Evolutionary conservation across 2,797 vertebrate genomes (phyloP), one percentile per base, ranked within the genome.

Genomic region (Thunnus albacares): DNA sequence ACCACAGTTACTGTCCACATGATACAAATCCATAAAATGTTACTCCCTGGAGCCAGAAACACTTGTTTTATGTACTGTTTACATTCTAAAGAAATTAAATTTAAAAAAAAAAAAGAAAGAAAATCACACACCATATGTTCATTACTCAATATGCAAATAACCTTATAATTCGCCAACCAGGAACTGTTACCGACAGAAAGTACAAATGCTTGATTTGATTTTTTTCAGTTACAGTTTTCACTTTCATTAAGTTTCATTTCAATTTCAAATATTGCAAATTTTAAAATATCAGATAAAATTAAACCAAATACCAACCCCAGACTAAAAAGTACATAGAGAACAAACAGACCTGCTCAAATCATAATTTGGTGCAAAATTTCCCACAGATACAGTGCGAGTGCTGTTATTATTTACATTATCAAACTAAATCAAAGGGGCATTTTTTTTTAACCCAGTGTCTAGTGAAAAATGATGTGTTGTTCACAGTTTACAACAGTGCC

Each of bases 361-460:
- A 55, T 43, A 59, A 68, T 4, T 47, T 47, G 5, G 35, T 24
- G 20, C 13, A 11, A 43, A n/a, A 83, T 26, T 30, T 12, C 49
- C 11, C 24, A 35, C 30, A 59, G 38, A 35, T 14, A 35, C 1
- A 60, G 10, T 43, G 45, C 45, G 13, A 77, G 57, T 18, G 41
- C 13, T 47, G n/a, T 30, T 57, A 74, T 81, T 66, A 71, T 81
- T 72, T 67, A 77, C 64, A 70, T 35, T 20, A 28, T 35, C 28
- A 52, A 20, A 73, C 4, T 59, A 75, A 82, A 85, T 59, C 22
- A 59, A 75, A 51, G 4, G 4, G 51, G 57, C 20, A 0, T 67
- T 57, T 5, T n/a, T 18, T n/a, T 4, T 14, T 13, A 14, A 49
- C 53, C 2, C 10, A 9, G 49, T 30, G 26, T 69, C 4, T 4